Conservation (phyloP, 2,113 vertebrate species). For the Phasianus colchicus region DNA sequence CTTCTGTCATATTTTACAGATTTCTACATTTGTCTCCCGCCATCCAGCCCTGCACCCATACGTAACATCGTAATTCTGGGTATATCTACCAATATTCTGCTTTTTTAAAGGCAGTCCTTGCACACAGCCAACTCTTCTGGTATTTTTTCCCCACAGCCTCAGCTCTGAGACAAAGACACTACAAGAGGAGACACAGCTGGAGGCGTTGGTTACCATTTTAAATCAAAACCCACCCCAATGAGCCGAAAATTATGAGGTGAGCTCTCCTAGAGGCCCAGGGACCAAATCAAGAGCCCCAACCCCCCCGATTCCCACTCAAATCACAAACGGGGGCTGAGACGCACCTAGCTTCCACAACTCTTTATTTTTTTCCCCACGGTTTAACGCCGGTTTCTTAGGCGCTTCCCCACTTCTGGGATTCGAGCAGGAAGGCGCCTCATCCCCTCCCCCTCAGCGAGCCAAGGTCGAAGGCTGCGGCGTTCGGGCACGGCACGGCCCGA, state of each 20-base stretch:
- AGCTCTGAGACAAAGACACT: slow-evolving; percentile 12
- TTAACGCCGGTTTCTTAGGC: neutral
- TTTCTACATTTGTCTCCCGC: neutral
- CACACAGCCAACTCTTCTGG: neutral
- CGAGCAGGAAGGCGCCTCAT: no score
- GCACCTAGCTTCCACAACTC: neutral
- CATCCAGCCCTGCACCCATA: neutral
- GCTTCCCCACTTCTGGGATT: no score
- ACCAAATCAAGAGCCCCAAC: neutral
- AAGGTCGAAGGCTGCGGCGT: neutral
- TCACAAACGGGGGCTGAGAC: no score
- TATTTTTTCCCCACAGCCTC: neutral
- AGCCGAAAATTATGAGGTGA: neutral
- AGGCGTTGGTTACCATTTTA: neutral
- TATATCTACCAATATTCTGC: neutral
- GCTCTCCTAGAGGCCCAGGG: no score
- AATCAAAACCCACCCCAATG: neutral
- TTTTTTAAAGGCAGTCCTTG: neutral
- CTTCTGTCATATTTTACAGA: slow-evolving; percentile 39
- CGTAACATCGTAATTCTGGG: neutral
- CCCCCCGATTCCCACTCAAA: neutral
- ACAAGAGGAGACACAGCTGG: neutral
- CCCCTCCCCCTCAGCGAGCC: neutral
- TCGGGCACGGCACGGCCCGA: neutral
- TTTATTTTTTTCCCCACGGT: neutral